Evolutionary conservation across 2,797 vertebrate species (phyloP).

Genomic region (Hypotaenidia okinawae): DNA sequence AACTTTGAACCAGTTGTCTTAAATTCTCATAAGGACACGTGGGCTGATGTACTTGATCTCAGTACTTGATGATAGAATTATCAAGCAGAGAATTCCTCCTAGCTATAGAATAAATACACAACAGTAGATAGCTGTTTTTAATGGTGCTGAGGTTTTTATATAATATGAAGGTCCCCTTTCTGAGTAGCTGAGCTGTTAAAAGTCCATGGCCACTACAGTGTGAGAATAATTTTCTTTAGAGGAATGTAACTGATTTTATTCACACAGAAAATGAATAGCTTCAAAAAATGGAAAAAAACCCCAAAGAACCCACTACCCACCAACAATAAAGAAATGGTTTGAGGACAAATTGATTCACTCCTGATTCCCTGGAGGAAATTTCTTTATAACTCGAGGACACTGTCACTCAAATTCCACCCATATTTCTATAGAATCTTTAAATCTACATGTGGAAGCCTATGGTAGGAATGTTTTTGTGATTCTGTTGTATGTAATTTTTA

Average conservation of each 20-base stretch:
- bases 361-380: neutral
- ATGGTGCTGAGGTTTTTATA: neutral
- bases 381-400: neutral
- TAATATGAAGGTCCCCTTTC: neutral
- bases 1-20: slow-evolving; percentile 3
- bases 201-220: neutral
- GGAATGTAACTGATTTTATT: neutral
- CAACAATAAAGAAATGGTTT: neutral
- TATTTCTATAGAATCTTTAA: neutral
- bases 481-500: neutral
- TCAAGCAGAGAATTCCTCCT: neutral
- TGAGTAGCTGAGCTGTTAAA: slow-evolving; percentile 17
- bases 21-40: neutral
- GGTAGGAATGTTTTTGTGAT: neutral
- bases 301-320: no score
- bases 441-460: neutral
- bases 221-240: neutral
- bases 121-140: neutral
- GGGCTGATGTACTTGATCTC: neutral
- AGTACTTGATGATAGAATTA: slow-evolving; percentile 25
- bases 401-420: neutral
- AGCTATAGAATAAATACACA: neutral
- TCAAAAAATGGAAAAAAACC: neutral
- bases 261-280: neutral
- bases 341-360: neutral